Evolutionary conservation across 2,888 invertebrate genomes (phyloP), one percentile per base, ranked within the genome.

Genomic region (Microchrysa polita): DNA sequence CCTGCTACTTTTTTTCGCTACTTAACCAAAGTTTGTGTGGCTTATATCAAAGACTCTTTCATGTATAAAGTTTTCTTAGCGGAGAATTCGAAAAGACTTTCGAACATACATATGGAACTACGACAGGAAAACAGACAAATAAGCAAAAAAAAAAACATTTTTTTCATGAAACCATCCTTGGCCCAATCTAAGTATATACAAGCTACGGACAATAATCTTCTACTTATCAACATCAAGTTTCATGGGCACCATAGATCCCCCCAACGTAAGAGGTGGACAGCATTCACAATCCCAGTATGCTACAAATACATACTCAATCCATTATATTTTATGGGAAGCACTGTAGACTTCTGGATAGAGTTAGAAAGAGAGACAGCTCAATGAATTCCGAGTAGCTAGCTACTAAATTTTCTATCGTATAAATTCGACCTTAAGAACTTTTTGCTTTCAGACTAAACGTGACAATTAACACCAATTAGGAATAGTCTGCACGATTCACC

Each of bases 381-480:
- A 1, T 48, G 65, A n/a, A n/a, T n/a, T n/a, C n/a, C n/a, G 42
- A 48, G 7, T 27, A 20, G 5, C 10, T 44, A n/a, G n/a, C 20
- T 48, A 14, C 14, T 44, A 22, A 65, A 65, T 22, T 65, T 48
- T 20, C 65, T 65, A 65, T 55, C 69, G 57, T 69, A 55, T 55
- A 52, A 52, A 40, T 55, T 69, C 40, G 20, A 55, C 55, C 69
- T 57, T 55, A 40, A 7, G 40, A 57, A 55, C 40, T 57, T 40
- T 63, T 48, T 65, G 22, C 34, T 48, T 48, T 44, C 34, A n/a
- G 69, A 55, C 57, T 69, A 69, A 55, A 69, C 69, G 69, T 69
- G 69, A 69, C 69, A 69, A 69, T 69, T 69, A 69, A 69, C 69
- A 55, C 69, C 57, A 69, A 69, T 69, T 69, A 69, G 57, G n/a